Evolutionary conservation across 2,888 invertebrate species (phyloP).

Genomic region (Petrophora chlorosata): DNA sequence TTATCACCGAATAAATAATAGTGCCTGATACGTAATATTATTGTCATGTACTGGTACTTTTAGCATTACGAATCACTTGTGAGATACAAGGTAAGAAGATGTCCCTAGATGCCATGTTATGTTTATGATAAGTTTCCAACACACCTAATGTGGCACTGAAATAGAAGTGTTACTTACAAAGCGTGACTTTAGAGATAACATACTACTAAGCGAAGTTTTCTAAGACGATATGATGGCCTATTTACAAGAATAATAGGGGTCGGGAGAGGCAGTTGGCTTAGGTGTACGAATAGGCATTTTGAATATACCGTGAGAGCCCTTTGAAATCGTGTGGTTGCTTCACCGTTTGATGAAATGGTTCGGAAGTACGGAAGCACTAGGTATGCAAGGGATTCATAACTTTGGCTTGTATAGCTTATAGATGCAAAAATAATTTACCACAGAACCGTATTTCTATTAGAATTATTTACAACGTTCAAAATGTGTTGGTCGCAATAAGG

Average conservation of each 20-base stretch:
- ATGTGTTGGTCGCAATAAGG: too few relatives aligned
- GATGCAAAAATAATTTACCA: too few relatives aligned
- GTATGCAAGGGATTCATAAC: too few relatives aligned
- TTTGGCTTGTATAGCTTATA: too few relatives aligned
- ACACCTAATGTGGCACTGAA: not conserved
- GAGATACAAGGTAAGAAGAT: not conserved
- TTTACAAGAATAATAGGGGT: conserved; percentile 42
- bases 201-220: conserved; percentile 3
- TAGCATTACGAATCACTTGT: not conserved
- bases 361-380: too few relatives aligned
- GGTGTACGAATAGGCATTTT: conserved; percentile 35
- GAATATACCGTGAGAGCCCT: conserved; percentile 22
- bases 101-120: too few relatives aligned
- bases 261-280: conserved; percentile 36
- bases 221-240: conserved; percentile 26
- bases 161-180: conserved; percentile 2
- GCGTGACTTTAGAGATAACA: not conserved
- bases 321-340: conserved; percentile 6
- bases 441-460: too few relatives aligned
- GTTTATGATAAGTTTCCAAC: not conserved
- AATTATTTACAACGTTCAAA: too few relatives aligned
- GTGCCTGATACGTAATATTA: too few relatives aligned
- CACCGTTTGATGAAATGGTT: not conserved
- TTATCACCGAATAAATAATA: too few relatives aligned
- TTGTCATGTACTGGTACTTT: too few relatives aligned